Percentiles rank a stretch among this genome's conserved stretches.
Conservation (phyloP, 2,113 vertebrate species). For the Lota lota region DNA sequence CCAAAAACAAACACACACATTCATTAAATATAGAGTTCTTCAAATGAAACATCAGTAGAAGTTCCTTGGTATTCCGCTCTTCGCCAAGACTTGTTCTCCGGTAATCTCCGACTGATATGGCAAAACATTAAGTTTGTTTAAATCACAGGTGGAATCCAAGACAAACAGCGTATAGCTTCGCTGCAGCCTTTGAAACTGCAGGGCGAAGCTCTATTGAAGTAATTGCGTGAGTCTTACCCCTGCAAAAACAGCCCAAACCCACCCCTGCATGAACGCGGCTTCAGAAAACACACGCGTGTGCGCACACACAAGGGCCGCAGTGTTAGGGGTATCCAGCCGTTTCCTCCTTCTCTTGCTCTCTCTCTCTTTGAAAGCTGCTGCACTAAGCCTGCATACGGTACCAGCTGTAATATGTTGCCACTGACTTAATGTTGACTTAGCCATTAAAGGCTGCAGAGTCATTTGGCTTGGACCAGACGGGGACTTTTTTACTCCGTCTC, state of each 20-base stretch:
- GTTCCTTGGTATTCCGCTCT: background rate
- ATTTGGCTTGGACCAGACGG: slow-evolving; percentile 55
- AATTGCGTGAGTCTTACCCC: slow-evolving; percentile 12
- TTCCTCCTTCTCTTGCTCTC: background rate
- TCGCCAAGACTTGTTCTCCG: slow-evolving; percentile 7
- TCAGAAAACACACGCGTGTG: background rate
- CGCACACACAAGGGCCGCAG: slow-evolving; percentile 20
- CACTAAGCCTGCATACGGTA: slow-evolving; percentile 18
- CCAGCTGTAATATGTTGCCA: slow-evolving; percentile 45
- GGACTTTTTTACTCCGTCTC: slow-evolving; percentile 9
- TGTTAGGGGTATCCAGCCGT: slow-evolving; percentile 28
- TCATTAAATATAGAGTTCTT: background rate
- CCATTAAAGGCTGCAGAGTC: slow-evolving; percentile 56
- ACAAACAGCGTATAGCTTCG: slow-evolving; percentile 24
- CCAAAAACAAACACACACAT: background rate
- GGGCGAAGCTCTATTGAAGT: background rate
- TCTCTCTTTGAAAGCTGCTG: slow-evolving; percentile 12
- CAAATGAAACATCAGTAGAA: background rate
- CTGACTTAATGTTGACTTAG: slow-evolving; percentile 66
- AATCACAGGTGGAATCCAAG: slow-evolving; percentile 24
- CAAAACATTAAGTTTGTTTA: slow-evolving; percentile 4
- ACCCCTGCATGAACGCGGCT: background rate
- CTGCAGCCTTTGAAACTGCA: background rate
- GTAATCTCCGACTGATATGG: slow-evolving; percentile 24
- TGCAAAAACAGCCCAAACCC: background rate